phyloP scores from a whole-genome alignment of 2,797 vertebrate species.

The Huso huso region DNA sequence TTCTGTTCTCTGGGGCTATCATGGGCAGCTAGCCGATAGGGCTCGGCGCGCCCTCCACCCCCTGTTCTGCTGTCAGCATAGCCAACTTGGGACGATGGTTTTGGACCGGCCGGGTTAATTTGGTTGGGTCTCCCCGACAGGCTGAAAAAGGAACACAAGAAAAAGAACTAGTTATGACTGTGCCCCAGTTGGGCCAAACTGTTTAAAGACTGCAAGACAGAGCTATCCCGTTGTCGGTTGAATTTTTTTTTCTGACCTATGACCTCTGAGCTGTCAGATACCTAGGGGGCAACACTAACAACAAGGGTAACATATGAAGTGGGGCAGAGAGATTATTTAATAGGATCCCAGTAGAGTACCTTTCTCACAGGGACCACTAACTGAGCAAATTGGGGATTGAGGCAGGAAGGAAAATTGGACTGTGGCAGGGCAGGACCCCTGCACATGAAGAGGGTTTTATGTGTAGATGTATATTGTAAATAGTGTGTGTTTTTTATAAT shows the following conservation, averaged over 20 bases:
- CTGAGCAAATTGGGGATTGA: too few relatives aligned
- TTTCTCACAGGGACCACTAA: too few relatives aligned
- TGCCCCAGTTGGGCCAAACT: not conserved
- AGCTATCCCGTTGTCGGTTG: not conserved
- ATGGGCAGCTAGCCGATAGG: slow-evolving; percentile 56
- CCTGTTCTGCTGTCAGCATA: slow-evolving; percentile 30
- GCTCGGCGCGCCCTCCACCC: slow-evolving; percentile 34
- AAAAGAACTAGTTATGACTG: not conserved
- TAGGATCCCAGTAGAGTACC: too few relatives aligned
- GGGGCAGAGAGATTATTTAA: not conserved
- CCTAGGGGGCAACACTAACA: not conserved
- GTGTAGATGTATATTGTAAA: too few relatives aligned
- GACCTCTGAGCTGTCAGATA: not conserved
- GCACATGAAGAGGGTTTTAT: too few relatives aligned
- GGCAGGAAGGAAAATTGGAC: too few relatives aligned
- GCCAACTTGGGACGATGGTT: slow-evolving; percentile 57
- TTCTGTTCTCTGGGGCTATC: slow-evolving; percentile 44
- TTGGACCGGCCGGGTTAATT: slow-evolving; percentile 64
- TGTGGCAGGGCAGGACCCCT: too few relatives aligned
- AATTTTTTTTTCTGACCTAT: not conserved
- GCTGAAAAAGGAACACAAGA: slow-evolving; percentile 34
- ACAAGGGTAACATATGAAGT: not conserved
- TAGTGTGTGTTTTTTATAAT: too few relatives aligned
- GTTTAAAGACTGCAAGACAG: slow-evolving; percentile 1
- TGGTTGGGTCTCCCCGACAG: slow-evolving; percentile 64